These are phyloP conservation scores for Thunnus thynnus DNA, from an alignment of 2,113 vertebrate species.

Conservation along the genomic window DNA sequence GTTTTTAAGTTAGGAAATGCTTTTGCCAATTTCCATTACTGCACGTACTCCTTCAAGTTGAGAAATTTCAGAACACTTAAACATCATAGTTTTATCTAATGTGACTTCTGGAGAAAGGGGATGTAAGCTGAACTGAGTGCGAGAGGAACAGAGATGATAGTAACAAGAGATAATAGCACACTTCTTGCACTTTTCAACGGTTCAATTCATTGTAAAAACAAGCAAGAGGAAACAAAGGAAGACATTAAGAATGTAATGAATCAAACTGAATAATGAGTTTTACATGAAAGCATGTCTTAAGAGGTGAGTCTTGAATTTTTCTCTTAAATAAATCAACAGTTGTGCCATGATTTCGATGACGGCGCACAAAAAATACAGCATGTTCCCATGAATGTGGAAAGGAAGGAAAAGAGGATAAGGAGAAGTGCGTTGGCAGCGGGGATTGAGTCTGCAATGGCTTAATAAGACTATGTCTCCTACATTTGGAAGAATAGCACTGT, in stretches of 20 bases:
- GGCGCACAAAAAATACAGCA: background rate
- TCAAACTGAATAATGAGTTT: background rate
- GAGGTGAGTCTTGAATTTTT: background rate
- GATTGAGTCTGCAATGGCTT: background rate
- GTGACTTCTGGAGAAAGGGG: slow-evolving; percentile 20
- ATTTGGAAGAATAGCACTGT: slow-evolving; percentile 4
- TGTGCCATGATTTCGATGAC: background rate
- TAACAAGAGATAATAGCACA: background rate
- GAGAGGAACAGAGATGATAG: background rate
- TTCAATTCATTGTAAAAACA: background rate
- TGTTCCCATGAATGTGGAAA: background rate
- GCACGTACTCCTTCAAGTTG: background rate
- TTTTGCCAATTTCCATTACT: background rate
- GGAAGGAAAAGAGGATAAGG: slow-evolving; percentile 1
- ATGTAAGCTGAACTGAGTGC: background rate
- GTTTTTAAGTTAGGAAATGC: background rate
- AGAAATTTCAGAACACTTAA: background rate
- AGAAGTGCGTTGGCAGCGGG: background rate
- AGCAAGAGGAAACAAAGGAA: background rate
- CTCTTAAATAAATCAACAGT: background rate
- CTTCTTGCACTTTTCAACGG: background rate
- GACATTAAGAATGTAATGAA: background rate
- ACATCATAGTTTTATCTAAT: background rate
- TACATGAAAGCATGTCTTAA: background rate
- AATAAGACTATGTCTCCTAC: background rate